Evolutionary conservation across 2,113 vertebrate genomes (phyloP), one percentile per base, ranked within the genome.

Genomic region (Neopipo cinnamomea): DNA sequence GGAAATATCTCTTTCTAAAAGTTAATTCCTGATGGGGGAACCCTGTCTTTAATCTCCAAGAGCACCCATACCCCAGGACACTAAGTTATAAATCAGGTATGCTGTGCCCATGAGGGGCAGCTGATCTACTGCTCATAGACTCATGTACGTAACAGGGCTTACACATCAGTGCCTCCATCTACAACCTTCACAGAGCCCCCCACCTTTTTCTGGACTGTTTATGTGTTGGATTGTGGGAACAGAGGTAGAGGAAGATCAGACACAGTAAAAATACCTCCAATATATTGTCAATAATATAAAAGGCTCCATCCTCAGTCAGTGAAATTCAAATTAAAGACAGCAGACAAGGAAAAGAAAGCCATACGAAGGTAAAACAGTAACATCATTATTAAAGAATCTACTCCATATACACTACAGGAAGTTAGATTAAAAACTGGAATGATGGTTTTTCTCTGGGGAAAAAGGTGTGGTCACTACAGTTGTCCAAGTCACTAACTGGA

Each of bases 121-220:
- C 39, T 41, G 39, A 59, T 22, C 16, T 24, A 33, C n/a, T 11
- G 8, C 35, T 63, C 33, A 56, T 1, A 53, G 52, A 53, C 8
- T 41, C 12, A 25, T 0, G 0, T 7, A 14, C 0, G 0, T 31
- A 59, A 23, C 23, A 49, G 41, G 25, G 66, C 37, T 66, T 33
- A 23, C 10, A 70, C 50, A 27, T 70, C 11, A 18, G 0, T 50
- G 78, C 22, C 59, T 80, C 27, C 15, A 53, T 19, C n/a, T 59
- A 35, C 2, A 14, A 55, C 16, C 61, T 55, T 46, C 80, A 66
- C 8, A 47, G 41, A 85, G 46, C 13, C 85, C 20, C 12, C 23
- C 37, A 62, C 8, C 46, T 33, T 67, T 44, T 49, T 11, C 61
- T 4, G 37, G 21, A 35, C 37, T 41, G 18, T 33, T 53, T 53